phyloP scores from a whole-genome alignment of 2,888 invertebrate species.

The Dendrolimus pini region DNA sequence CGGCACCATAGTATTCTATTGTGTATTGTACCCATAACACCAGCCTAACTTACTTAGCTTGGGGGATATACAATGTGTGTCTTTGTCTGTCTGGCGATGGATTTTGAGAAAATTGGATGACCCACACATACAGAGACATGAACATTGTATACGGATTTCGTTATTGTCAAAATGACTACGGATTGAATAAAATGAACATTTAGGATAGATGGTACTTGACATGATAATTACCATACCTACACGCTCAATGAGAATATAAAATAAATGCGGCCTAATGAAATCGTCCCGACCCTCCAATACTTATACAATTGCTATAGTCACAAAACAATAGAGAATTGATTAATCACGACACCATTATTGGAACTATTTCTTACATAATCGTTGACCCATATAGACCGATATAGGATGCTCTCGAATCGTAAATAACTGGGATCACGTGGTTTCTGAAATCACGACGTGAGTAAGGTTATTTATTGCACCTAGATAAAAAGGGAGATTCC shows the following conservation, averaged over 20 bases:
- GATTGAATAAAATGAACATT: no score
- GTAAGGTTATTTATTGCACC: constrained; percentile 34
- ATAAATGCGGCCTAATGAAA: background rate
- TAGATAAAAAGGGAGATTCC: constrained; percentile 16
- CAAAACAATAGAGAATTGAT: constrained; percentile 16
- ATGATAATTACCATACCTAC: background rate
- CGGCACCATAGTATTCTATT: no score
- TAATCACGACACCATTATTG: constrained; percentile 20
- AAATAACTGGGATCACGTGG: constrained; percentile 34
- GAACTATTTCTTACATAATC: constrained; percentile 33
- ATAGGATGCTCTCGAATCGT: constrained; percentile 19
- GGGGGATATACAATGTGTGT: no score
- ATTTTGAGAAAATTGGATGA: no score
- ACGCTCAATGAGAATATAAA: background rate
- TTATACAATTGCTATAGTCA: background rate
- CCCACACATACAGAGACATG: no score
- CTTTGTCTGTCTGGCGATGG: no score
- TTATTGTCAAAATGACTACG: no score
- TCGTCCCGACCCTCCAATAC: background rate
- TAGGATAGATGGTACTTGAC: background rate
- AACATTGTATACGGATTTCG: no score
- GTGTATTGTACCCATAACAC: no score
- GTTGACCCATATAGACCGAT: constrained; percentile 28
- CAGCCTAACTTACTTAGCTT: no score
- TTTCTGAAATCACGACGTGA: constrained; percentile 27